Percentiles rank a stretch among this genome's conserved stretches.
These are phyloP conservation scores for Hipposideros larvatus DNA, from an alignment of 2,797 vertebrate species.

Conservation along the genomic window DNA sequence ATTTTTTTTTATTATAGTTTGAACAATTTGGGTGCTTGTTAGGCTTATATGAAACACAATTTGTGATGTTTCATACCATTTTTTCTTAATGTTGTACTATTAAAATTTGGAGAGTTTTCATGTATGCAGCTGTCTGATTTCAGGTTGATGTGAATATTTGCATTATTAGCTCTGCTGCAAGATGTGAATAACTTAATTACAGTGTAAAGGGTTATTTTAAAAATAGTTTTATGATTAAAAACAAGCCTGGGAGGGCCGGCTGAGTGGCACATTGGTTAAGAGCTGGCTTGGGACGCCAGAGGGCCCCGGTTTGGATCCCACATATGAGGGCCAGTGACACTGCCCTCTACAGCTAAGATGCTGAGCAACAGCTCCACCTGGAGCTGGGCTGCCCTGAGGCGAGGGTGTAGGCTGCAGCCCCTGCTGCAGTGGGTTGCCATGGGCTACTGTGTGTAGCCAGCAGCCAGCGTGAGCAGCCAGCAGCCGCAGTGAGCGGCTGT, in stretches of 20 bases:
- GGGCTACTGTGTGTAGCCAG: too few species aligned
- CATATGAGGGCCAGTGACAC: too few species aligned
- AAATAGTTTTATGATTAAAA: constrained; percentile 78
- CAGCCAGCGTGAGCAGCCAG: too few species aligned
- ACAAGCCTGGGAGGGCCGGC: constrained; percentile 58
- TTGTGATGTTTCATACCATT: background rate
- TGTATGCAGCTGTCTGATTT: constrained; percentile 68
- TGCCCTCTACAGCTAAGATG: too few species aligned
- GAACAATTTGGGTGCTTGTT: background rate
- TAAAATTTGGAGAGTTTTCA: constrained; percentile 58
- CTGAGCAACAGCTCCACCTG: too few species aligned
- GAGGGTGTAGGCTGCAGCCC: too few species aligned
- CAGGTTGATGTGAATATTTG: constrained; percentile 53
- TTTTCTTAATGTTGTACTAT: background rate
- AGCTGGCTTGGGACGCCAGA: too few species aligned
- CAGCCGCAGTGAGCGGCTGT: too few species aligned
- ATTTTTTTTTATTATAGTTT: background rate
- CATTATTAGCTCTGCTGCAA: constrained; percentile 52
- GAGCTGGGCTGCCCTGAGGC: too few species aligned
- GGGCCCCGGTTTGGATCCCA: too few species aligned
- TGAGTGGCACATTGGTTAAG: too few species aligned
- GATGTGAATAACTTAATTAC: constrained; percentile 58
- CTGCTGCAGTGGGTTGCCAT: too few species aligned
- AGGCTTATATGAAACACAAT: constrained; percentile 14
- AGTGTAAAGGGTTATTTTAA: constrained; percentile 64